A percentile compares a stretch with the other conserved stretches of the same genome.
Evolutionary conservation across 2,797 vertebrate genomes (phyloP).

Genomic region (Peromyscus melanophrys): DNA sequence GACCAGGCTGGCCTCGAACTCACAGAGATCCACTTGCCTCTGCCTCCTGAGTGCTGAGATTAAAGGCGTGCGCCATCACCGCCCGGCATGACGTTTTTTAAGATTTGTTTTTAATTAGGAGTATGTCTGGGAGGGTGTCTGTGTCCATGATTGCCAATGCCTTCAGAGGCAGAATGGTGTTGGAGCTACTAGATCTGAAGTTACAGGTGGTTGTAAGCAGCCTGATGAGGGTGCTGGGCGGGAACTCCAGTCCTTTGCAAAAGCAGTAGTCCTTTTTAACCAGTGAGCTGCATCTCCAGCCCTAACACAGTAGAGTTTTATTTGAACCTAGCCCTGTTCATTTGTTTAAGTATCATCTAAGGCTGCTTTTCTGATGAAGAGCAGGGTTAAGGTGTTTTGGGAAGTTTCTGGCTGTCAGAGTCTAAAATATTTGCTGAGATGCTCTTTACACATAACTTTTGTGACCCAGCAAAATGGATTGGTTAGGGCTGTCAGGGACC

Average conservation of each 20-base stretch:
- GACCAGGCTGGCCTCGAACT: too few species aligned
- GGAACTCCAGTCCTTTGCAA: neutral
- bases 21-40: too few species aligned
- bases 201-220: neutral
- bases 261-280: neutral
- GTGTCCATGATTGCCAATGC: neutral
- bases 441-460: neutral
- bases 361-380: neutral
- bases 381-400: neutral
- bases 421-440: neutral
- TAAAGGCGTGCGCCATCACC: too few species aligned
- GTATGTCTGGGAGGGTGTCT: neutral
- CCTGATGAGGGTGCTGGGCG: neutral
- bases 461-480: neutral
- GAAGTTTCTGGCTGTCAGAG: neutral
- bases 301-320: neutral
- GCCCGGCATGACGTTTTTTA: neutral
- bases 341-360: neutral
- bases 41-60: too few species aligned
- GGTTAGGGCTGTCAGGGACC: neutral
- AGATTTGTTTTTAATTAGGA: neutral
- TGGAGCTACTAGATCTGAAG: neutral
- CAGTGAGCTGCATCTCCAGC: neutral
- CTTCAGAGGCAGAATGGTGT: neutral
- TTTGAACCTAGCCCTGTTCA: accelerated